Percentiles rank a stretch among this genome's conserved stretches.
Evolutionary conservation across 2,113 vertebrate genomes (phyloP).

Genomic region (Larimichthys crocea): DNA sequence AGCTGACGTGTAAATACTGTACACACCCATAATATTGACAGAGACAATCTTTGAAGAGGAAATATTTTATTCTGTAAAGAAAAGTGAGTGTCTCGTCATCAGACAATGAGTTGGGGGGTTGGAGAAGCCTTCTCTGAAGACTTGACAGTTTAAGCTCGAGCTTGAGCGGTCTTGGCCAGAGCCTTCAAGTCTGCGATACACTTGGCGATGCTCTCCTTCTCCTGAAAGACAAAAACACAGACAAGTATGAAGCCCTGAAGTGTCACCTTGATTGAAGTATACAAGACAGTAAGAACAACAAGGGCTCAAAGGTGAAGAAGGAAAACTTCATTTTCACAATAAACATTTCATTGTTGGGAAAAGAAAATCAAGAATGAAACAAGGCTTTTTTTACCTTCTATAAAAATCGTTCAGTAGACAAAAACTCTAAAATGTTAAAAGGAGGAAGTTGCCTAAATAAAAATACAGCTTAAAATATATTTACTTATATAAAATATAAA

Average conservation of each 20-base stretch:
- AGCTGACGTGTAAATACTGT: conserved; percentile 80
- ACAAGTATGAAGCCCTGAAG: background rate
- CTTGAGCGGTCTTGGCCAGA: conserved; percentile 85
- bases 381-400: too few relatives aligned
- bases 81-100: conserved; percentile 62
- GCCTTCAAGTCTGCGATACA: conserved; percentile 94
- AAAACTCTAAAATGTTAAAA: too few relatives aligned
- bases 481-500: too few relatives aligned
- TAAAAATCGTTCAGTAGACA: too few relatives aligned
- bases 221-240: conserved; percentile 79
- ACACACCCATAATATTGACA: conserved; percentile 78
- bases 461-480: too few relatives aligned
- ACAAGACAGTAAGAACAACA: background rate
- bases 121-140: conserved; percentile 54
- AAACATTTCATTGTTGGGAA: background rate
- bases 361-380: background rate
- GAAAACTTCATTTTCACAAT: background rate
- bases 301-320: background rate
- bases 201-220: conserved; percentile 95
- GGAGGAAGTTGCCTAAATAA: too few relatives aligned
- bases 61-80: conserved; percentile 78
- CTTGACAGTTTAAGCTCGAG: conserved; percentile 61
- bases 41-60: conserved; percentile 72
- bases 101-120: conserved; percentile 31
- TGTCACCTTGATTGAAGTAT: too few relatives aligned